phyloP scores from a whole-genome alignment of 2,888 invertebrate genomes.

The Heliconius sara region DNA sequence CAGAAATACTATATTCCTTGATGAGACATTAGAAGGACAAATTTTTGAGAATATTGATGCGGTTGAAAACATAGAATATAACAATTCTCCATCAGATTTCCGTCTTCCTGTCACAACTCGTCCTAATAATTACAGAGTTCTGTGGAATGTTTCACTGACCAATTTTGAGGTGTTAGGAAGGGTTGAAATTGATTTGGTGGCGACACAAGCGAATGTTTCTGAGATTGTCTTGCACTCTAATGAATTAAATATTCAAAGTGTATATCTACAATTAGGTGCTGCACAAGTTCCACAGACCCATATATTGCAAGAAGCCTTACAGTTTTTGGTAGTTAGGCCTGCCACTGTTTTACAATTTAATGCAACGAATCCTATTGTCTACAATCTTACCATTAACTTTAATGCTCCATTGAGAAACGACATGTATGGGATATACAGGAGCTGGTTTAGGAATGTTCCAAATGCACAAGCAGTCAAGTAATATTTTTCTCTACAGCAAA shows the following conservation, averaged over 20 bases:
- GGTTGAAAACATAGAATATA: conserved; percentile 21
- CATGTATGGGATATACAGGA: conserved; percentile 76
- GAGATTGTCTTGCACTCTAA: conserved; percentile 69
- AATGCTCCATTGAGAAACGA: conserved; percentile 63
- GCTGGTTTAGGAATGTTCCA: conserved; percentile 67
- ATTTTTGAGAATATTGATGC: conserved; percentile 60
- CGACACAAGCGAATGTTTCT: conserved; percentile 59
- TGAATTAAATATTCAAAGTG: conserved; percentile 61
- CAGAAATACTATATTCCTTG: conserved; percentile 72
- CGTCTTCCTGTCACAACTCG: conserved; percentile 78
- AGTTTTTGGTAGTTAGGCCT: conserved; percentile 61
- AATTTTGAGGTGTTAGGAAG: conserved; percentile 63
- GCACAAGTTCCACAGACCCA: conserved; percentile 45
- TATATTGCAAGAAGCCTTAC: conserved; percentile 52
- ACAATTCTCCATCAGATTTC: conserved; percentile 55
- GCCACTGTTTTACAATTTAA: conserved; percentile 55
- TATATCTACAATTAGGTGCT: conserved; percentile 67
- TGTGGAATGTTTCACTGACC: conserved; percentile 72
- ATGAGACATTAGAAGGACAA: conserved; percentile 68
- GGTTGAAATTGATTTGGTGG: conserved; percentile 64
- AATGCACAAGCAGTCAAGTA: conserved; percentile 57
- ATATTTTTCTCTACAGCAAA: conserved; percentile 18
- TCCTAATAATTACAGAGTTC: conserved; percentile 81
- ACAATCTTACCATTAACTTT: conserved; percentile 62
- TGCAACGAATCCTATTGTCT: conserved; percentile 51